These are phyloP conservation scores for Apis florea DNA, from an alignment of 1,140 invertebrate genomes.

Conservation along the genomic window DNA sequence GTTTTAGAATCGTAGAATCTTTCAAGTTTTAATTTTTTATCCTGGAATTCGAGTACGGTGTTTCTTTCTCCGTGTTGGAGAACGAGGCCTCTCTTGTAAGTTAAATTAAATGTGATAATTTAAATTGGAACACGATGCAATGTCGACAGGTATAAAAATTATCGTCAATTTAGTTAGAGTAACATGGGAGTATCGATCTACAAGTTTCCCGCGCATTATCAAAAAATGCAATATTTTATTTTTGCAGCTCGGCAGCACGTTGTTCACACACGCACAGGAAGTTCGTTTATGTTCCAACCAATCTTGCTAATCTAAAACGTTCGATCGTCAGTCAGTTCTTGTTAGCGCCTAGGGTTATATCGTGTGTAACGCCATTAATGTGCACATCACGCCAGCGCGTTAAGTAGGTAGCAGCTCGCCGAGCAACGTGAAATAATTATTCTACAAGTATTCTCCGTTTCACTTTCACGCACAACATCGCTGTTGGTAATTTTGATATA, in stretches of 20 bases:
- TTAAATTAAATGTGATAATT: background rate
- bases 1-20: no score
- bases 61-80: no score
- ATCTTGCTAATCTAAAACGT: conserved; percentile 72
- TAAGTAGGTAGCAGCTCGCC: conserved; percentile 65
- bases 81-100: no score
- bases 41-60: no score
- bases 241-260: background rate
- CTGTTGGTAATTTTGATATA: background rate
- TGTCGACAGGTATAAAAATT: background rate
- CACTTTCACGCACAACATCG: conserved; percentile 20
- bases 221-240: conserved; percentile 12
- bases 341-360: conserved; percentile 72
- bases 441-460: conserved; percentile 41
- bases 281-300: conserved; percentile 56
- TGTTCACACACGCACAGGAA: conserved; percentile 47
- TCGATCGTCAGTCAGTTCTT: conserved; percentile 69
- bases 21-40: no score
- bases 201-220: background rate
- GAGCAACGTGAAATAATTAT: conserved; percentile 59
- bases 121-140: background rate
- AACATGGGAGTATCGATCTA: conserved; percentile 14
- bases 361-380: conserved; percentile 66
- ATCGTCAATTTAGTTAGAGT: background rate
- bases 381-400: conserved; percentile 60